These are phyloP conservation scores for Parapristionchus giblindavisi DNA, from an alignment of 2,888 invertebrate genomes.

Conservation along the genomic window DNA sequence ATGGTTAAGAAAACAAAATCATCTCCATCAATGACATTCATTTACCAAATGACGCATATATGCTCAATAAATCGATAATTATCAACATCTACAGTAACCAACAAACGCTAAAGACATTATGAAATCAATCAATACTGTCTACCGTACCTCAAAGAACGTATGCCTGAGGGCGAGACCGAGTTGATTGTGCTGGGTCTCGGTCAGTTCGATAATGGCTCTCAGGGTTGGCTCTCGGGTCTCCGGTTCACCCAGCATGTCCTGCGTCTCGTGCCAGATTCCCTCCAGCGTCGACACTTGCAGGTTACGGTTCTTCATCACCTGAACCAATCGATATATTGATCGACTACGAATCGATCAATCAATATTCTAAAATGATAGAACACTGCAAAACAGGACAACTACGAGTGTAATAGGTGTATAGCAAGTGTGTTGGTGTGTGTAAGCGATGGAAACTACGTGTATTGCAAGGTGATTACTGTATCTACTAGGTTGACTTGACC, in stretches of 20 bases:
- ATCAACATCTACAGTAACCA: neutral
- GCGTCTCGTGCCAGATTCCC: conserved; percentile 52
- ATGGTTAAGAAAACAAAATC: neutral
- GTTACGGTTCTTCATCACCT: conserved; percentile 45
- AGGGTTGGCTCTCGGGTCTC: conserved; percentile 41
- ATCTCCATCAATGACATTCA: too few relatives aligned
- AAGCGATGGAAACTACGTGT: too few relatives aligned
- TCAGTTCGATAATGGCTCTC: conserved; percentile 48
- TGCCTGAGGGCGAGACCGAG: conserved; percentile 54
- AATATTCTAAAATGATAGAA: too few relatives aligned
- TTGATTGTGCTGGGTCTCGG: conserved; percentile 48
- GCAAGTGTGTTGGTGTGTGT: too few relatives aligned
- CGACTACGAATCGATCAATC: too few relatives aligned
- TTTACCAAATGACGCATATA: too few relatives aligned
- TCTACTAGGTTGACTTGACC: too few relatives aligned
- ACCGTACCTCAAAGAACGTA: conserved; percentile 52
- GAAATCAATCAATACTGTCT: neutral
- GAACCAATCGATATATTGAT: neutral
- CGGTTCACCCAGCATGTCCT: conserved; percentile 46
- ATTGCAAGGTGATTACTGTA: too few relatives aligned
- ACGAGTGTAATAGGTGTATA: too few relatives aligned
- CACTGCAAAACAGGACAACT: too few relatives aligned
- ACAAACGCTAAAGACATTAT: neutral
- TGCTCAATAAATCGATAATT: too few relatives aligned
- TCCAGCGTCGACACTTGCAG: conserved; percentile 57